phyloP scores from a whole-genome alignment of 2,113 vertebrate genomes.

The Brachirus orientalis region DNA sequence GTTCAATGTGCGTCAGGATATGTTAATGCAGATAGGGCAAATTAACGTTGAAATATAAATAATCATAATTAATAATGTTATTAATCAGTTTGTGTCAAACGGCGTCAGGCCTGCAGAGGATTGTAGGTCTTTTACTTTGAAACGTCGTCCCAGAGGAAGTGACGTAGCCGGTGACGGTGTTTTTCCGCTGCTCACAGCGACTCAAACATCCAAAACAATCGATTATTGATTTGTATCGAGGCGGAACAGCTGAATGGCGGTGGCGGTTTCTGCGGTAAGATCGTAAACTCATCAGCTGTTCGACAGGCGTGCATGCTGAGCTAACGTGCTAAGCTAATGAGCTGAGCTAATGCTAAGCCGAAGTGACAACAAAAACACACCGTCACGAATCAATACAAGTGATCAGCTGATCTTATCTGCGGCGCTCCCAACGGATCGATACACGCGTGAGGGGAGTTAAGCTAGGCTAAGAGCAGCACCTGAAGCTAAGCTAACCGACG shows the following conservation, averaged over 20 bases:
- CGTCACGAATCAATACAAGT: not conserved
- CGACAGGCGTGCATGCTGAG: no score
- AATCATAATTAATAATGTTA: no score
- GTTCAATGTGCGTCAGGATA: no score
- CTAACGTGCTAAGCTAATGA: not conserved
- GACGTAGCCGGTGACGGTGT: constrained; percentile 7
- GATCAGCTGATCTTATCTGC: not conserved
- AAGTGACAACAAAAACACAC: not conserved
- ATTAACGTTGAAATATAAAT: no score
- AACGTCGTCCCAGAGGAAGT: constrained; percentile 5
- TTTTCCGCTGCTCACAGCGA: constrained; percentile 1
- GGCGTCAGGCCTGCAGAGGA: no score
- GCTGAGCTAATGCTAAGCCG: not conserved
- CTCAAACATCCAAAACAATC: not conserved
- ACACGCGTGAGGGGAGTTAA: no score
- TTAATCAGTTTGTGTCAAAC: no score
- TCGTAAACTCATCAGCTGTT: not conserved
- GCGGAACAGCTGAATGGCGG: constrained; percentile 47
- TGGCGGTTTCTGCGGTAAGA: constrained; percentile 59
- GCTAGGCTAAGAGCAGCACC: no score
- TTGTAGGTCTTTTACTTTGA: constrained; percentile 32
- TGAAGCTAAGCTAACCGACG: no score
- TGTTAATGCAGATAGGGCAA: no score
- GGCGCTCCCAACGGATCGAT: no score
- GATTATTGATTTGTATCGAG: not conserved